Evolutionary conservation across 2,113 vertebrate species (phyloP).

Genomic region (Grammomys surdaster): DNA sequence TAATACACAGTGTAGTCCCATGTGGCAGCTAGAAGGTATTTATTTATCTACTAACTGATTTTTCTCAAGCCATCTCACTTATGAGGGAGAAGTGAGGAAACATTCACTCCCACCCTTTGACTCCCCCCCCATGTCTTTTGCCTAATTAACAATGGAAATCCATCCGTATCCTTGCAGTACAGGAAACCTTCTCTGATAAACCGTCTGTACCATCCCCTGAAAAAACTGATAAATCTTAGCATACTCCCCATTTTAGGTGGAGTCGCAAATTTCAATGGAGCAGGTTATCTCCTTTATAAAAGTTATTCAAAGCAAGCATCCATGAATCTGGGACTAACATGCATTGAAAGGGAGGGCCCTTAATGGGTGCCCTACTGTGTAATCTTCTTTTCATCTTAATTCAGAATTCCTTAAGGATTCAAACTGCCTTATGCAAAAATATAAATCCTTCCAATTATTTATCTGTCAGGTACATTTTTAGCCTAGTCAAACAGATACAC

Average conservation of each 20-base stretch:
- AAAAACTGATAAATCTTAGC: neutral
- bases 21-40: constrained; percentile 62
- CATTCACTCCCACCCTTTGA: neutral
- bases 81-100: constrained; percentile 56
- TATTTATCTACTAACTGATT: constrained; percentile 68
- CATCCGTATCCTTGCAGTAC: constrained; percentile 14
- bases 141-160: constrained; percentile 79
- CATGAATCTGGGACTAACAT: constrained; percentile 46
- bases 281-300: constrained; percentile 67
- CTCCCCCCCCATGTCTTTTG: constrained; percentile 49
- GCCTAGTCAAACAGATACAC: constrained; percentile 57
- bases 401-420: constrained; percentile 75
- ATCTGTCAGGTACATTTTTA: constrained; percentile 57
- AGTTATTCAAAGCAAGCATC: constrained; percentile 70
- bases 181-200: neutral
- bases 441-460: constrained; percentile 77
- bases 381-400: constrained; percentile 83
- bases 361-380: constrained; percentile 53
- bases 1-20: constrained; percentile 62
- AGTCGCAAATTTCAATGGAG: constrained; percentile 25
- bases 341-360: neutral
- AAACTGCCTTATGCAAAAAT: constrained; percentile 73
- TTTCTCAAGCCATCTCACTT: constrained; percentile 65
- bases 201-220: constrained; percentile 36
- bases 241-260: neutral